Base-by-base conservation (phyloP, 2,888 invertebrate genomes). In the Drosophila paramelanica region DNA sequence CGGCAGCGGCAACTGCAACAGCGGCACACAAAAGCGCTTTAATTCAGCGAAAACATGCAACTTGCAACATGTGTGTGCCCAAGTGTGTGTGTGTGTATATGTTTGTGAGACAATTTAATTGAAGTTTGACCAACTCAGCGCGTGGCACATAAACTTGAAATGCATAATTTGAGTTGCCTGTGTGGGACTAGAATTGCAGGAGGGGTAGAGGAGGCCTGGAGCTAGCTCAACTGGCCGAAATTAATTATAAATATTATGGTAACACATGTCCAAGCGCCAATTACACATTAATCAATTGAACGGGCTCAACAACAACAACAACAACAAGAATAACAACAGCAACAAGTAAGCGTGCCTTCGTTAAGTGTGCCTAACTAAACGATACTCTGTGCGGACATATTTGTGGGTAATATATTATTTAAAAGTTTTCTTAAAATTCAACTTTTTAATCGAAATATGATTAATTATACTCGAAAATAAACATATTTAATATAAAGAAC, bases 11-110 rank as follows among this genome's bases (percentile, higher is more conserved):
- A 36, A 36, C 36, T 36, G 36, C 36, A 52, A 36, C 53, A 27
- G 43, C 51, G 56, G 59, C 52, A 67, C 53, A 56, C 61, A 67
- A 73, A 73, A 51, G 68, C 52, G 73, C 77, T 87, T 87, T 87
- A 87, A 87, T 87, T 78, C 85, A 87, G 81, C 81, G 73, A 80
- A 85, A 85, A 80, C 88, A 87, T 87, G 88, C 88, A 84, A 84
- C 82, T 73, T 69, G 68, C 56, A 50, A 38, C 62, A 23, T 56
- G 57, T 31, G 23, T 27, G 41, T 41, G 46, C 23, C 23, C 4
- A 4, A 47, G 45, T 61, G 27, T 55, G 20, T 42, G 10, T 27
- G 13, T 47, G 46, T 42, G 38, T 67, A 27, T 59, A 52, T 64
- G 56, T 66, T 13, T 61, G 23, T 62, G 70, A 60, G 79, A 85